A percentile compares a stretch with the other conserved stretches of the same genome.
Evolutionary conservation across 2,113 vertebrate species (phyloP).

Genomic region (Mixornis gularis): DNA sequence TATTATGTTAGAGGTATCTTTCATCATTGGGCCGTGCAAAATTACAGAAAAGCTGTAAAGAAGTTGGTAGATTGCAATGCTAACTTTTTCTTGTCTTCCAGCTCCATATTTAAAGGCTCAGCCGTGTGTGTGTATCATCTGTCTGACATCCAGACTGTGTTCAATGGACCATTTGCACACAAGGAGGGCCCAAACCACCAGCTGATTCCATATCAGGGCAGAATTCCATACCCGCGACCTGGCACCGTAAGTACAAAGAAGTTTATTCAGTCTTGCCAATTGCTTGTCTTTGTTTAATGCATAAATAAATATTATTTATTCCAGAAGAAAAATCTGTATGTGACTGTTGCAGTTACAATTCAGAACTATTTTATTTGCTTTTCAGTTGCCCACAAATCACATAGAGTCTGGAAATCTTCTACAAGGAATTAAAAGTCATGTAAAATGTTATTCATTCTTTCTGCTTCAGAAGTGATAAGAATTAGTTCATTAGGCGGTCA

Average conservation of each 20-base stretch:
- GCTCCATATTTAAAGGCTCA: constrained; percentile 97
- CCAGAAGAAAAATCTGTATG: neutral
- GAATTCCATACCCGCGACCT: constrained; percentile 93
- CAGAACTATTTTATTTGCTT: neutral
- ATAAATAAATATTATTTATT: constrained; percentile 4
- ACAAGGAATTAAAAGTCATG: neutral
- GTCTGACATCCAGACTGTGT: constrained; percentile 94
- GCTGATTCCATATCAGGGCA: constrained; percentile 92
- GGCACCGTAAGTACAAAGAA: constrained; percentile 86
- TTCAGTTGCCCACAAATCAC: neutral
- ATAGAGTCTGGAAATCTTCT: neutral
- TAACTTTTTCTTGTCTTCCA: constrained; percentile 50
- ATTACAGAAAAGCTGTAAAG: neutral
- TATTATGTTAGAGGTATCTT: neutral
- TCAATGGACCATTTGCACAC: constrained; percentile 97
- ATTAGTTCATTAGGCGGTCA: neutral
- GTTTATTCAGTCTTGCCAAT: constrained; percentile 2
- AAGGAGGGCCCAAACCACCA: constrained; percentile 95
- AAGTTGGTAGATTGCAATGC: neutral
- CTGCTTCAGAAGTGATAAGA: neutral
- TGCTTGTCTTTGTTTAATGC: constrained; percentile 1
- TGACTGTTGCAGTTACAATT: neutral
- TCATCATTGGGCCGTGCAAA: neutral
- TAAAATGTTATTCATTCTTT: neutral
- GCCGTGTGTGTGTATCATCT: constrained; percentile 96